Evolutionary conservation across 2,888 invertebrate genomes (phyloP).

Genomic region (Brachyptera risi): DNA sequence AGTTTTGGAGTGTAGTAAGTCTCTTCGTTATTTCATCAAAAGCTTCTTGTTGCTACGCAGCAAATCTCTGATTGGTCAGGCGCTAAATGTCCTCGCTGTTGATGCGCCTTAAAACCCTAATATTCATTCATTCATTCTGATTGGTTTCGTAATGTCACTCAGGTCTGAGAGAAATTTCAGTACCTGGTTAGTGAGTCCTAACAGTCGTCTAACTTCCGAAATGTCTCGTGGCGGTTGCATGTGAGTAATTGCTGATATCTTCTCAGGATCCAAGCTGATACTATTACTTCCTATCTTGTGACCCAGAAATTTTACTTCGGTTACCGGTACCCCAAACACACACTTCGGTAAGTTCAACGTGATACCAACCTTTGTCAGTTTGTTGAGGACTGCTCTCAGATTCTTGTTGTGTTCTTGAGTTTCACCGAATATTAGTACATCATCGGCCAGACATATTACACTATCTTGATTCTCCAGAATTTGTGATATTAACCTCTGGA

Average conservation of each 20-base stretch:
- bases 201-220: neutral
- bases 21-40: conserved; percentile 38
- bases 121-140: too few species aligned
- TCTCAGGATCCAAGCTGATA: neutral
- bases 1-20: conserved; percentile 38
- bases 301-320: conserved; percentile 1
- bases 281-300: conserved; percentile 2
- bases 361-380: neutral
- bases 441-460: neutral
- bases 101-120: too few species aligned
- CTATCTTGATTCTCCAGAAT: conserved; percentile 22
- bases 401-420: conserved; percentile 1
- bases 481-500: conserved; percentile 28
- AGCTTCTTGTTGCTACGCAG: conserved; percentile 35
- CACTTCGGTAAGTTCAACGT: neutral
- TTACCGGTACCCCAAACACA: neutral
- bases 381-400: neutral
- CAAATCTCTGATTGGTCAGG: too few species aligned
- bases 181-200: conserved; percentile 7
- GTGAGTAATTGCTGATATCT: neutral
- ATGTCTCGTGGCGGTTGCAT: neutral
- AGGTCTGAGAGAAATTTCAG: conserved; percentile 26
- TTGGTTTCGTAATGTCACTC: conserved; percentile 33
- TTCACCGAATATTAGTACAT: neutral
- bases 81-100: too few species aligned